Evolutionary conservation across 2,113 vertebrate species (phyloP), one percentile per base, ranked within the genome.

Genomic region (Blennius ocellaris): DNA sequence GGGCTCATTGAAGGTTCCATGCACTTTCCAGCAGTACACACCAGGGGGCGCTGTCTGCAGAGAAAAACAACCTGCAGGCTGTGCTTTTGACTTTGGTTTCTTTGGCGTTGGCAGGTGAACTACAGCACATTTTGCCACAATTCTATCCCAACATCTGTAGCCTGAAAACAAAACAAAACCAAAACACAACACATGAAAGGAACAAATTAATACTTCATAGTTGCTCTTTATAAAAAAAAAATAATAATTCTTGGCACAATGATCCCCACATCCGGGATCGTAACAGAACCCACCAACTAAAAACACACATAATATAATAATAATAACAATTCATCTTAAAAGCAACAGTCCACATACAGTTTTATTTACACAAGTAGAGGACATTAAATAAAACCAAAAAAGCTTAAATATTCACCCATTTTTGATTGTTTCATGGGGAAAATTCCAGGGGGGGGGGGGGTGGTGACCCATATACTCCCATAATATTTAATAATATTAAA

Each of bases 171-270:
- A 30, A 30, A 30, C 5, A 41, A 30, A 30, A 30, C 21, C 2
- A 30, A 30, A 30, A 30, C 21, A 30, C 21, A 30, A 16, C 9
- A 49, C 16, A 40, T 16, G 48, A 7, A 15, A 47, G 2, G 43
- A 65, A 69, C 36, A 68, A 61, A 88, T 78, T 87, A 91, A 88
- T 90, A 91, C 89, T 90, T 90, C 79, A 88, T 84, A 58, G 69
- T 83, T 82, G 54, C 75, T 30, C 2, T 30, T 30, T 30, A 30
- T 30, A 30, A 30, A 30, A 30, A 47, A 48, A 66, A 12, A 56
- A 47, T 60, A 1, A 40, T 12, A 48, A 59, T 54, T 52, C 73
- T 75, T 79, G 78, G 69, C 69, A 86, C 74, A 80, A 72, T 50
- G 36, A 0, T 55, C 41, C 66, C 71, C 49, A 44, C 12, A 15